Base-by-base conservation (phyloP, 2,797 vertebrate genomes). In the Brotula barbata region DNA sequence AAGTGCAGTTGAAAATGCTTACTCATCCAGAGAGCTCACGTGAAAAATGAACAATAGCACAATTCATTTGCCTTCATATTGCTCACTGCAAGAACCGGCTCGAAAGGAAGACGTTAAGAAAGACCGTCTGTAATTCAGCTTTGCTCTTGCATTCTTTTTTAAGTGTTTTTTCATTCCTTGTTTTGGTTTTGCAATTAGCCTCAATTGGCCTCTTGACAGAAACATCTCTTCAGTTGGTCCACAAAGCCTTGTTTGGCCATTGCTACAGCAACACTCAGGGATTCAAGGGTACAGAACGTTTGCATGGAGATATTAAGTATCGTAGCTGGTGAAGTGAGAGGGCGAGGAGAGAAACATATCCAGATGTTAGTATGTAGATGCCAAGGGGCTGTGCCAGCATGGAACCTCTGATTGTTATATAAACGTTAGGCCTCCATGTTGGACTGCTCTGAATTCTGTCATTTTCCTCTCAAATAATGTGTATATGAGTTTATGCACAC, bases 21-120 rank as follows among this genome's bases (percentile, higher is more conserved):
- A 75, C 69, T 83, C 77, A 80, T 68, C 65, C 74, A 64, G 59
- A 68, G 53, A 55, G 21, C 43, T 48, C 50, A 6, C 47, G 22
- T 2, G 0, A 37, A 64, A 63, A 54, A 73, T 14, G 7, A 49
- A 84, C 68, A 81, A 39, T 64, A 72, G 64, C 12, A 65, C 59
- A 61, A 15, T 58, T 80, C 68, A 66, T 21, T 37, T 43, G 68
- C 37, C 48, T 43, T 28, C 45, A 47, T 39, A 33, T 64, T 46
- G 46, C 64, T 73, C 11, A 33, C 19, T 41, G 19, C 45, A 46
- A 53, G 43, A 49, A 47, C 14, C n/a, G 51, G 42, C 51, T 37
- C 19, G 55, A 47, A 59, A 31, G 42, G 33, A 3, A 22, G 13
- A 11, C 22, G 19, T 40, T 46, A 8, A 21, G 23, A 52, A 21